Base-by-base conservation (phyloP, 2,113 vertebrate species). In the Larimichthys polyactis region DNA sequence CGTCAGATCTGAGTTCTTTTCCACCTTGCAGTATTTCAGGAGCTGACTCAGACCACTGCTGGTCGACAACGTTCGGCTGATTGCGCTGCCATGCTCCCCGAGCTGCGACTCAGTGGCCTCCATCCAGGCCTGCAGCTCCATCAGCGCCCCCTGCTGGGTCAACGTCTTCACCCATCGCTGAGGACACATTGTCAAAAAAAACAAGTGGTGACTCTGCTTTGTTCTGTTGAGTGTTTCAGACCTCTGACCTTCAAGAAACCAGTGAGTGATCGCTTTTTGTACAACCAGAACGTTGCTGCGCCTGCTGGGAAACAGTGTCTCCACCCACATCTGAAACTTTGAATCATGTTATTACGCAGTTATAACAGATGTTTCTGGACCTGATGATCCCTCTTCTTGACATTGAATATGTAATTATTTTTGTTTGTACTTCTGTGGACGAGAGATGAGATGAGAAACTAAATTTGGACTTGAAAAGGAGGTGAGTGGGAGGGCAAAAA, bases 81-180 rank as follows among this genome's bases (percentile, higher is more conserved):
- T 43, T 4, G 62, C 10, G 12, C 88, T 81, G 43, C 81, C 79
- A 0, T 11, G 20, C 32, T 91, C 89, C 63, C 78, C 32, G 54
- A 94, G 81, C 15, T 90, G 71, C 4, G 79, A 85, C 46, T 97
- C 95, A 46, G 95, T 92, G 0, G 51, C 69, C 16, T 72, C 65
- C 77, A 99, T 91, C 96, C 95, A 97, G 79, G 49, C 67, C 70
- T 95, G 95, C 81, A 97, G 87, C 78, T 97, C 96, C 22, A 81
- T 78, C 92, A 98, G 96, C 63, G 96, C 96, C 83, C 87, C 93
- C 69, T 96, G 94, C 3, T 97, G 97, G 4, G 93, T 93, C 85
- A 96, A n/a, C 48, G 91, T 94, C 87, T 96, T 94, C 95, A 97
- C 90, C 93, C 97, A 96, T 82, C 94, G 92, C 98, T 99, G 91